These are phyloP conservation scores for Monomorium pharaonis DNA, from an alignment of 1,140 invertebrate species.

Conservation along the genomic window DNA sequence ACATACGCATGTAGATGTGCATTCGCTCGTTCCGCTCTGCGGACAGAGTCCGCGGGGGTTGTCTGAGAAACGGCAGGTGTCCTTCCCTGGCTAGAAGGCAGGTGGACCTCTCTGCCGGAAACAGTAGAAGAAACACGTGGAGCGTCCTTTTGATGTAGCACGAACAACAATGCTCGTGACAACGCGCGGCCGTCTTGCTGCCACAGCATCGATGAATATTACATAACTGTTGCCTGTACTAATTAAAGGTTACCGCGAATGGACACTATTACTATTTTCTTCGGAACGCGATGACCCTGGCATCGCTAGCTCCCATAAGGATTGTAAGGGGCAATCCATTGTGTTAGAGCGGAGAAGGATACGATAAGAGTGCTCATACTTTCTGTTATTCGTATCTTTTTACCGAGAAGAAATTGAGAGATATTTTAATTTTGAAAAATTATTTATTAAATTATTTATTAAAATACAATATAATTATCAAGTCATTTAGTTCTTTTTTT, in stretches of 20 bases:
- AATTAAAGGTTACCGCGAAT: constrained; percentile 14
- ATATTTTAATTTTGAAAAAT: background rate
- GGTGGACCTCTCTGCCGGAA: constrained; percentile 54
- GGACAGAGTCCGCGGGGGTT: constrained; percentile 47
- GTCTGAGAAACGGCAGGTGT: constrained; percentile 61
- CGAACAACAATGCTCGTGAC: constrained; percentile 25
- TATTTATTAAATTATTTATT: background rate
- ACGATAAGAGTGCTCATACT: background rate
- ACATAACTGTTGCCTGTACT: background rate
- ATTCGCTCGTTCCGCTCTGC: constrained; percentile 15
- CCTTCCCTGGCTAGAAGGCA: constrained; percentile 37
- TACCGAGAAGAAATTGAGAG: background rate
- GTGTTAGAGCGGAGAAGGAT: background rate
- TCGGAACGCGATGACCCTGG: background rate
- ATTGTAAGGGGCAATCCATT: background rate
- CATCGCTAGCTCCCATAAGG: background rate
- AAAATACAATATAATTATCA: background rate
- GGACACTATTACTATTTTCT: background rate
- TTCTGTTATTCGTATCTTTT: background rate
- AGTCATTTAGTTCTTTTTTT: background rate
- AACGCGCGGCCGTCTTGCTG: background rate
- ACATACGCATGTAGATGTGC: background rate
- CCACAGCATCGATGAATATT: constrained; percentile 31
- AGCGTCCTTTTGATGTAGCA: constrained; percentile 39
- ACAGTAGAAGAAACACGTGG: constrained; percentile 25